phyloP scores from a whole-genome alignment of 2,113 vertebrate genomes.

The Micronycteris hirsuta region DNA sequence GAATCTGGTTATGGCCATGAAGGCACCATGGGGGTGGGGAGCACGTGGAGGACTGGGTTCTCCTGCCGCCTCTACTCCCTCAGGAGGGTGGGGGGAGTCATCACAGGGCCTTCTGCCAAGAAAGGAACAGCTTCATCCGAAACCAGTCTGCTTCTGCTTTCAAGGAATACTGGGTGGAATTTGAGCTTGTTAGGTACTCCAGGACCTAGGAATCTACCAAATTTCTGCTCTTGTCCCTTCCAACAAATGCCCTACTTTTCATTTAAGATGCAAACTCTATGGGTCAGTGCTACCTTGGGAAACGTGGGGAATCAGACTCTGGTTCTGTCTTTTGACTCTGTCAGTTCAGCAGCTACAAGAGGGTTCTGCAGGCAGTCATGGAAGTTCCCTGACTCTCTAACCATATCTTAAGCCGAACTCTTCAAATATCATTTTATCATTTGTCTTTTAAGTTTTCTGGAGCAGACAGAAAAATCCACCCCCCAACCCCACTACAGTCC shows the following conservation, averaged over 20 bases:
- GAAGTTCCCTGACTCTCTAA: not conserved
- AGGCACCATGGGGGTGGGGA: accelerated
- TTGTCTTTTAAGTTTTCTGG: not conserved
- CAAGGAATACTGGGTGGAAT: not conserved
- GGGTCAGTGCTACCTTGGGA: not conserved
- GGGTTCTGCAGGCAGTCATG: not conserved
- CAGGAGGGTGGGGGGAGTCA: not conserved
- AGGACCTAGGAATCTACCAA: not conserved
- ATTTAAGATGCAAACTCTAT: not conserved
- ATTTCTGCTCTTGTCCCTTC: not conserved
- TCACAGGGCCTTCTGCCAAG: not conserved
- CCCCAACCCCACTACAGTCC: not conserved
- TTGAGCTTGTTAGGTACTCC: not conserved
- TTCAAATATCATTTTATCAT: not conserved
- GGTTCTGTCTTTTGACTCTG: not conserved
- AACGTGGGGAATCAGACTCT: not conserved
- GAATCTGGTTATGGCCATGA: not conserved
- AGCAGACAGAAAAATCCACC: not conserved
- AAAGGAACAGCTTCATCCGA: not conserved
- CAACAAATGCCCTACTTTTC: not conserved
- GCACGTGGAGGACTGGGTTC: not conserved
- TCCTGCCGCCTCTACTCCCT: not conserved
- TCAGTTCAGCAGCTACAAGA: not conserved
- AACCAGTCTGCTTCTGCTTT: not conserved
- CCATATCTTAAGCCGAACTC: not conserved